phyloP scores from a whole-genome alignment of 2,113 vertebrate species.

The Melanerpes aurifrons region DNA sequence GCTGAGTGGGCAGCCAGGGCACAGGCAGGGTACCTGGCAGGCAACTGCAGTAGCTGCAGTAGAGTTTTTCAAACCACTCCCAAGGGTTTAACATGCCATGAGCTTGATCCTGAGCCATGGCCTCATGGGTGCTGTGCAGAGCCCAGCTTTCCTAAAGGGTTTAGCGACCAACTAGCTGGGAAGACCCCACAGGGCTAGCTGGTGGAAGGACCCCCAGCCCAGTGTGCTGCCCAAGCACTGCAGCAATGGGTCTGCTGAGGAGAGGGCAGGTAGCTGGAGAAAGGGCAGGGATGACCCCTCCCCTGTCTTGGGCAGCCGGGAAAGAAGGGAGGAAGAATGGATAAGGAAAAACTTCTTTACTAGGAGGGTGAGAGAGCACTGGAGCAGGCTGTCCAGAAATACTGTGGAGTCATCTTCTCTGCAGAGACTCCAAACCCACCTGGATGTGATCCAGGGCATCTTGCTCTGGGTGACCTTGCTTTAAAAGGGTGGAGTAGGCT shows the following conservation, averaged over 20 bases:
- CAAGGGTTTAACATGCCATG: background rate
- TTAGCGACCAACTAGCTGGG: rapidly evolving
- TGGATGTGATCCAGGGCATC: too few relatives aligned
- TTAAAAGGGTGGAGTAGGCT: too few relatives aligned
- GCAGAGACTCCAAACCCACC: too few relatives aligned
- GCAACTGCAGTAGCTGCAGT: rapidly evolving
- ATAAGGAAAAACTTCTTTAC: too few relatives aligned
- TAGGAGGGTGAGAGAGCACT: too few relatives aligned
- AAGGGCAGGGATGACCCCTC: background rate
- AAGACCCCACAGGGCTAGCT: rapidly evolving
- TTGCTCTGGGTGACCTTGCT: too few relatives aligned
- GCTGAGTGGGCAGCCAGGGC: background rate
- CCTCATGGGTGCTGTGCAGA: rapidly evolving
- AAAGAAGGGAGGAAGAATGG: background rate
- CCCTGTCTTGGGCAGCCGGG: background rate
- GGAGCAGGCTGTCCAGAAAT: too few relatives aligned
- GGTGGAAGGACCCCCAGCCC: background rate
- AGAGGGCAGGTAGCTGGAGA: background rate
- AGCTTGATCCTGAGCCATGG: background rate
- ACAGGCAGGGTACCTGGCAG: background rate
- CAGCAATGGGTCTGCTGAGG: background rate
- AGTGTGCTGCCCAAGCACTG: rapidly evolving
- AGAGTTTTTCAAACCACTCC: background rate
- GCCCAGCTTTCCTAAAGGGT: background rate
- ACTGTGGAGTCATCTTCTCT: too few relatives aligned